Evolutionary conservation across 2,888 invertebrate species (phyloP), one percentile per base, ranked within the genome.

Genomic region (Ormyrus labotus): DNA sequence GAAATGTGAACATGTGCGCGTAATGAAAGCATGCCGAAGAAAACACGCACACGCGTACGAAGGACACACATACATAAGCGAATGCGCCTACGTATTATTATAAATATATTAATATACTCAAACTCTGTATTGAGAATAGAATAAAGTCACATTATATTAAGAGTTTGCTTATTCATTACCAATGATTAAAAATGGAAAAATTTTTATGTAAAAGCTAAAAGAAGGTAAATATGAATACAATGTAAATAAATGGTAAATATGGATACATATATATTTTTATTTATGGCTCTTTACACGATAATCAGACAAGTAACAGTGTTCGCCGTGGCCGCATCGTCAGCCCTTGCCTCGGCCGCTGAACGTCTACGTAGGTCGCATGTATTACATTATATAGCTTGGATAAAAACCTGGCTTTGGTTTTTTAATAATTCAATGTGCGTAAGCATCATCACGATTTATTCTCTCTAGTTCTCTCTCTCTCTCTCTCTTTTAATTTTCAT

Each of bases 221-320:
- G 13, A 6, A 6, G 9, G n/a, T 58, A n/a, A 11, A 11, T 58
- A 63, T 5, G 11, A 9, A 45, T 47, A 47, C 5, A 63, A 63
- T 68, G 60, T 13, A 69, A 19, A 69, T 47, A 50, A 48, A 51
- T 65, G 79, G 53, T 81, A 81, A 79, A 70, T 82, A 83, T 83
- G 80, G 76, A 83, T 84, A 81, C 82, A 83, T 83, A 75, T 82
- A 84, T 83, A 83, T 84, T 81, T 86, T 88, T 88, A 88, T 88
- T 89, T 84, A 86, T 87, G 85, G 85, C 87, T 88, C 85, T 88
- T 88, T 89, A 89, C 88, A 89, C 87, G 87, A 89, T 89, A 88
- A 88, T 89, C 87, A 87, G 88, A 89, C 89, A 87, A 88, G 84
- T 89, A 89, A 88, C 88, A 88, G 88, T 86, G 86, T 86, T 87